These are phyloP conservation scores for Myripristis murdjan DNA, from an alignment of 2,797 vertebrate species.

Conservation along the genomic window DNA sequence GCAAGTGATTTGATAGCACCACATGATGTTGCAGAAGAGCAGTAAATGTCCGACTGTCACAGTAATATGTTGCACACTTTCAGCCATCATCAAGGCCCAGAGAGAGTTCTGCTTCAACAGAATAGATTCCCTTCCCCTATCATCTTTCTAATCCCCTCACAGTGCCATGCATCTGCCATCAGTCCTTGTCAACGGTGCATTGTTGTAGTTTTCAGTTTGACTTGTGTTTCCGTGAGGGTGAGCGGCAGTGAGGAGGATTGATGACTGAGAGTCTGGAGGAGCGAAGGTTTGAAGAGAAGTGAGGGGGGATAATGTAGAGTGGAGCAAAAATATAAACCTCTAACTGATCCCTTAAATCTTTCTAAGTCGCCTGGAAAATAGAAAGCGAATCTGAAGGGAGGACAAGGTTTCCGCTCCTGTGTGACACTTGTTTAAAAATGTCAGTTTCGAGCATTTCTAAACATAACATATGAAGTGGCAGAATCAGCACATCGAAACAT, in stretches of 20 bases:
- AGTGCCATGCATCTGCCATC: conserved; percentile 65
- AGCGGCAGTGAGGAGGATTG: conserved; percentile 46
- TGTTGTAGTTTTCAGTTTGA: conserved; percentile 63
- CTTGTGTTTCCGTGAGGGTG: conserved; percentile 52
- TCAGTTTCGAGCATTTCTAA: conserved; percentile 10
- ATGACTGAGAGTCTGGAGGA: conserved; percentile 48
- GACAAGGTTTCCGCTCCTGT: conserved; percentile 43
- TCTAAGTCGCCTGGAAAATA: conserved; percentile 74
- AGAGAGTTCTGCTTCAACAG: conserved; percentile 66
- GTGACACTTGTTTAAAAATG: conserved; percentile 56
- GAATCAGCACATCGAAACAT: not conserved
- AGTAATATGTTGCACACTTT: conserved; percentile 52
- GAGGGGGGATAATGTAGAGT: conserved; percentile 69
- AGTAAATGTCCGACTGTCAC: conserved; percentile 54
- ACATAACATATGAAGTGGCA: not conserved
- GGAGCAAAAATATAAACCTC: conserved; percentile 75
- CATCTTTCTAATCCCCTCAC: conserved; percentile 70
- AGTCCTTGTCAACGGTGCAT: conserved; percentile 65
- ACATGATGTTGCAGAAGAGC: conserved; percentile 48
- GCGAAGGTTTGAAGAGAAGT: conserved; percentile 57
- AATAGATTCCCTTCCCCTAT: conserved; percentile 62
- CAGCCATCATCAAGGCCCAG: conserved; percentile 35
- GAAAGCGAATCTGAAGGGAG: conserved; percentile 61
- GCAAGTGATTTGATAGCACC: conserved; percentile 42
- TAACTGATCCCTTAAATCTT: conserved; percentile 79